Conservation (phyloP, 1,140 invertebrate species). For the Onthophagus taurus region DNA sequence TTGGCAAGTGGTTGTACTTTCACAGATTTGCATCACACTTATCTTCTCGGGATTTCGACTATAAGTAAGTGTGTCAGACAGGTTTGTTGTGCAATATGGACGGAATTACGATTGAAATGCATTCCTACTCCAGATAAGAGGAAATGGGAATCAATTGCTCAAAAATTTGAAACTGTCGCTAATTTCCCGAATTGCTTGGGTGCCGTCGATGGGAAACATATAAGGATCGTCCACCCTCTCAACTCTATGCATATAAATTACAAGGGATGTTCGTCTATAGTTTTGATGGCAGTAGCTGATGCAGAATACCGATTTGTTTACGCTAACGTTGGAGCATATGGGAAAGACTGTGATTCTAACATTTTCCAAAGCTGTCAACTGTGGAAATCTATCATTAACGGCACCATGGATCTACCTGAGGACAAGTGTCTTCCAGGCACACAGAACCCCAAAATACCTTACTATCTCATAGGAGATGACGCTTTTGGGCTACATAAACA, state of each 20-base stretch:
- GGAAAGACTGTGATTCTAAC: constrained; percentile 34
- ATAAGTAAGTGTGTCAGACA: constrained; percentile 20
- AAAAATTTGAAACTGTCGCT: constrained; percentile 9
- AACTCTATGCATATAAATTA: constrained; percentile 33
- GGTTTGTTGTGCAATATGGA: constrained; percentile 21
- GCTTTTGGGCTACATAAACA: neutral
- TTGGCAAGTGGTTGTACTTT: constrained; percentile 22
- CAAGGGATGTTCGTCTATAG: constrained; percentile 30
- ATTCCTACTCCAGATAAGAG: constrained; percentile 15
- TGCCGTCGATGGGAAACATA: constrained; percentile 40
- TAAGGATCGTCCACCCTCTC: constrained; percentile 31
- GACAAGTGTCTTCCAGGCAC: too few species aligned
- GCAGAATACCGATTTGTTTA: constrained; percentile 34
- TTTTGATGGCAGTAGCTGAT: constrained; percentile 37
- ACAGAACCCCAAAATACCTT: too few species aligned
- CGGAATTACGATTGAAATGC: constrained; percentile 14
- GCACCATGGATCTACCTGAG: too few species aligned
- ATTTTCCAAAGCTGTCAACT: constrained; percentile 31
- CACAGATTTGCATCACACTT: constrained; percentile 19
- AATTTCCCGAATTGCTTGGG: constrained; percentile 37
- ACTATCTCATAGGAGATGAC: neutral
- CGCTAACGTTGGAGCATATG: constrained; percentile 37
- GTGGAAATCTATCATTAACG: constrained; percentile 21
- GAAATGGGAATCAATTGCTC: constrained; percentile 13
- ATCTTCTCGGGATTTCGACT: constrained; percentile 20